These are phyloP conservation scores for Etheostoma perlongum DNA, from an alignment of 2,797 vertebrate species.

Conservation along the genomic window DNA sequence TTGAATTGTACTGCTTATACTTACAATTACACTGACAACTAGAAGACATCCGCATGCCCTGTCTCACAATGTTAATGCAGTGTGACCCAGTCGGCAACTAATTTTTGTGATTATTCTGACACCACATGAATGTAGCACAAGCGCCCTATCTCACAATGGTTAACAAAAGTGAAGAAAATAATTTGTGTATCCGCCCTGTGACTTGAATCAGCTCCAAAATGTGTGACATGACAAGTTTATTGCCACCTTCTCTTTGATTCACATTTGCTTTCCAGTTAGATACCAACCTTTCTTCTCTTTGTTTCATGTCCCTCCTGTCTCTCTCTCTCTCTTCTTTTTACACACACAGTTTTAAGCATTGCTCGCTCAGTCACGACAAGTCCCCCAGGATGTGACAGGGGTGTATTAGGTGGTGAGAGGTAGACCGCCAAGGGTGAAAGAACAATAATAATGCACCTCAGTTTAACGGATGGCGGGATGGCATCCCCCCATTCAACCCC, in stretches of 20 bases:
- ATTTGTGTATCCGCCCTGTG: no score
- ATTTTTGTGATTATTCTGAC: no score
- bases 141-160: no score
- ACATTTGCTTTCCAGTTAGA: conserved; percentile 20
- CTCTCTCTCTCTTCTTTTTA: conserved; percentile 12
- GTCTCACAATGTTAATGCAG: no score
- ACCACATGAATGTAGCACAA: no score
- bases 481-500: conserved; percentile 28
- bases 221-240: conserved; percentile 3
- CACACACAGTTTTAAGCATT: conserved; percentile 38
- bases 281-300: background rate
- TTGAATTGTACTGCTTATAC: no score
- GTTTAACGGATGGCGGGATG: conserved; percentile 57
- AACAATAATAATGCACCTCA: conserved; percentile 50
- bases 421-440: conserved; percentile 64
- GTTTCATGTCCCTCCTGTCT: conserved; percentile 5
- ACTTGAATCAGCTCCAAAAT: no score
- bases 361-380: conserved; percentile 44
- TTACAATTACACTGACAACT: no score
- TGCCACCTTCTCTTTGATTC: conserved; percentile 1
- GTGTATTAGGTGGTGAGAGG: conserved; percentile 58
- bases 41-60: no score
- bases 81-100: no score
- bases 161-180: no score
- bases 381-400: conserved; percentile 53